Conservation (phyloP, 2,113 vertebrate genomes). For the Callospermophilus lateralis region DNA sequence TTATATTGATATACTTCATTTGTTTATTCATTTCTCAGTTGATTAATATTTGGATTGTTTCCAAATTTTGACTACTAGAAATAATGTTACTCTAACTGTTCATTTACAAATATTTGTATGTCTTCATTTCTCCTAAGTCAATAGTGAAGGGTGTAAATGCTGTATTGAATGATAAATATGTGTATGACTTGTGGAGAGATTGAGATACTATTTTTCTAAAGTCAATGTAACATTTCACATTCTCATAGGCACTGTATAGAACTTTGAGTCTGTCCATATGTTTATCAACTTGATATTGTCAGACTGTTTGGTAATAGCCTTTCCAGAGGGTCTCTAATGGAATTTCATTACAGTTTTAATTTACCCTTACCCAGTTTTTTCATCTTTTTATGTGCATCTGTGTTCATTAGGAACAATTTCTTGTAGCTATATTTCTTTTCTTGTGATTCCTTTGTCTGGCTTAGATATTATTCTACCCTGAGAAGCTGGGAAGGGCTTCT, state of each 20-base stretch:
- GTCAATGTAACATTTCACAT: not conserved
- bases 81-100: not conserved
- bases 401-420: not conserved
- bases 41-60: not conserved
- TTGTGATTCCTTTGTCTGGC: not conserved
- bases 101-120: not conserved
- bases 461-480: not conserved
- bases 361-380: not conserved
- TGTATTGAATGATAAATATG: not conserved
- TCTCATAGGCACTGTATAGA: not conserved
- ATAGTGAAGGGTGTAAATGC: not conserved
- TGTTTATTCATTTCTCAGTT: not conserved
- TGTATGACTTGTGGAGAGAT: not conserved
- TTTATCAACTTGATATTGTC: not conserved
- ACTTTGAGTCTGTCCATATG: not conserved
- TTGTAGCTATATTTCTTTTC: not conserved
- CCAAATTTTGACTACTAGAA: not conserved
- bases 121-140: not conserved
- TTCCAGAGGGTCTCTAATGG: not conserved
- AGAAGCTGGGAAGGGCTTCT: not conserved
- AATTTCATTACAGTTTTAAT: not conserved
- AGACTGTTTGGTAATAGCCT: not conserved
- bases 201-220: slow-evolving; percentile 1
- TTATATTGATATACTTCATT: not conserved
- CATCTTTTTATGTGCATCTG: not conserved